Evolutionary conservation across 2,888 invertebrate species (phyloP).

Genomic region (Cataglyphis albicans): DNA sequence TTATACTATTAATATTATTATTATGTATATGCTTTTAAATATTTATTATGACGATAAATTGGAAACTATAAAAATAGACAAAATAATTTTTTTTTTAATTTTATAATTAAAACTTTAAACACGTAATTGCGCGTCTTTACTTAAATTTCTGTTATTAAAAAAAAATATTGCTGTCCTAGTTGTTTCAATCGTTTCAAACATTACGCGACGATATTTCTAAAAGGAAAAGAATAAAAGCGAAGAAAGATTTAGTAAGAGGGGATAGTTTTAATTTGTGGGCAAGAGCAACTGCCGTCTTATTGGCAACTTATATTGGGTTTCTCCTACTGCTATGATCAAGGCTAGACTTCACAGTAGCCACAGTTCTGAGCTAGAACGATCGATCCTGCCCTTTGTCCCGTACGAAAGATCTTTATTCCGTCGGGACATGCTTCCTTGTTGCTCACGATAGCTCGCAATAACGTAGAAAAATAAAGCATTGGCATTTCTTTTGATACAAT

Average conservation of each 20-base stretch:
- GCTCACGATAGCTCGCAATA: slow-evolving; percentile 65
- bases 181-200: slow-evolving; percentile 39
- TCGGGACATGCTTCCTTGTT: slow-evolving; percentile 64
- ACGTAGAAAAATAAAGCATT: slow-evolving; percentile 74
- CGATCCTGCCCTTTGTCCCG: slow-evolving; percentile 69
- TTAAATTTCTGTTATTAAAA: slow-evolving; percentile 24
- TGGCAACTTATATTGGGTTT: slow-evolving; percentile 69
- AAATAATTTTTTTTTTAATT: not conserved
- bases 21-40: not conserved
- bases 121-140: slow-evolving; percentile 6
- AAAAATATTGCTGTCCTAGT: slow-evolving; percentile 34
- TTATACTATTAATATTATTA: too few relatives aligned
- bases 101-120: slow-evolving; percentile 24
- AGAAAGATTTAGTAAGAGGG: slow-evolving; percentile 9
- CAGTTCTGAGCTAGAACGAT: slow-evolving; percentile 55
- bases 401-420: slow-evolving; percentile 52
- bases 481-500: slow-evolving; percentile 70
- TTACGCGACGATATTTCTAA: slow-evolving; percentile 8
- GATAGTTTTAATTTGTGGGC: slow-evolving; percentile 73
- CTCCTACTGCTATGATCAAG: slow-evolving; percentile 54
- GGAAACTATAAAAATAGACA: not conserved
- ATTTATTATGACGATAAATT: slow-evolving; percentile 2
- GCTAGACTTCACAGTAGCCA: slow-evolving; percentile 38
- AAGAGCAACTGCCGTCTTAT: slow-evolving; percentile 72
- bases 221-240: slow-evolving; percentile 14